Base-by-base conservation (phyloP, 1,140 invertebrate species). In the Alviniconcha marisindica region DNA sequence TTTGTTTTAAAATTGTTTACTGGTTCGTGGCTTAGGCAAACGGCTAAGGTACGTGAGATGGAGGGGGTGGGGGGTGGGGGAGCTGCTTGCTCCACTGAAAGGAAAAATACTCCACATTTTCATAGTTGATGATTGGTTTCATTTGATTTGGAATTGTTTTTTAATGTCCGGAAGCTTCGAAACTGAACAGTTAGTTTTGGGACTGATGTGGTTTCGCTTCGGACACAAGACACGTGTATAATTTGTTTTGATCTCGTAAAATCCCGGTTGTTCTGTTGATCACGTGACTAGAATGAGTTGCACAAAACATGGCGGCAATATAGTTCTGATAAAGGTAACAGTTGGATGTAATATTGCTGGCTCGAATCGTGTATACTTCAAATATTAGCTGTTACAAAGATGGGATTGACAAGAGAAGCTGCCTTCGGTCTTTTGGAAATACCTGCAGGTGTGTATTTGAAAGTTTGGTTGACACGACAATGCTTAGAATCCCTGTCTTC, bases 341-440 rank as follows among this genome's bases (percentile, higher is more conserved):
- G 77, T 78, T 78, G 69, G 33, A 5, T 36, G 21, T 38, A 4
- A 31, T 38, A 24, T 33, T 2, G 44, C 5, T 18, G 44, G 51
- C n/a, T 36, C 12, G 1, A 18, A 1, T 40, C 1, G 24, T 2
- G 7, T 21, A 60, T 51, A 60, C 33, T 12, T 14, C 2, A 1
- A 51, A 36, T 78, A 60, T 36, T 60, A 60, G 21, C 40, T 33
- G n/a, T 36, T 36, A 31, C 51, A 51, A 54, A 31, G n/a, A 78
- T 78, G 77, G 77, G 51, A 44, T n/a, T 78, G 44, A 78, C 77
- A 54, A 78, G 54, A 78, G 77, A 78, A 33, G 31, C n/a, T 78
- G 77, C 77, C 51, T 78, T 78, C 38, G 48, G 10, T 56, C 31
- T 78, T 38, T 31, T 78, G 18, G 48, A 78, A 40, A 10, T 78